phyloP scores from a whole-genome alignment of 92 coral and sea anemone genomes.

The Diadumene lineata region DNA sequence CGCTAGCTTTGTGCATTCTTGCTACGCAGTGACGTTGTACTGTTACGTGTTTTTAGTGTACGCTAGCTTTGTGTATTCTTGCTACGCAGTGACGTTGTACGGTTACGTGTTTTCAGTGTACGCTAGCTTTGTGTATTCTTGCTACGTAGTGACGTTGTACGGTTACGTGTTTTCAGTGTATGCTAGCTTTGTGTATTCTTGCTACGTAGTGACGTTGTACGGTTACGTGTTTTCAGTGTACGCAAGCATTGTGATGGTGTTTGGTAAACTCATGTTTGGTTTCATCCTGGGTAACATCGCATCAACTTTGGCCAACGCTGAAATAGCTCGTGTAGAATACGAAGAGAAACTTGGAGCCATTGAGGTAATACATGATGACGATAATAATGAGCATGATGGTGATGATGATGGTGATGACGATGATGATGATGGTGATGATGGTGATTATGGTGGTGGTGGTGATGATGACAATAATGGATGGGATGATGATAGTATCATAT shows the following conservation, averaged over 20 bases:
- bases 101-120: no score
- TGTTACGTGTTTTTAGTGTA: no score
- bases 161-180: no score
- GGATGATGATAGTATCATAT: not conserved
- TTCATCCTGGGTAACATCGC: conserved; percentile 92
- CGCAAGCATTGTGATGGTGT: conserved; percentile 85
- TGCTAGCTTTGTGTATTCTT: no score
- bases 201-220: no score
- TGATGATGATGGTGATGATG: not conserved
- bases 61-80: no score
- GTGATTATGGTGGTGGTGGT: not conserved
- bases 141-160: no score
- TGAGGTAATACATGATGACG: conserved; percentile 37
- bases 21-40: no score
- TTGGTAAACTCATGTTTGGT: conserved; percentile 81
- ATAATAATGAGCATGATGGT: not conserved
- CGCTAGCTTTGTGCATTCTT: no score
- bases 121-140: no score
- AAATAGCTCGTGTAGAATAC: conserved; percentile 71
- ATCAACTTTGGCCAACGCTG: conserved; percentile 84
- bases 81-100: no score
- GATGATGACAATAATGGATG: not conserved
- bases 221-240: conserved; percentile 41
- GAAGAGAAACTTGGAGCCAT: conserved; percentile 75
- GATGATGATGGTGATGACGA: not conserved